Percentiles rank a stretch among this genome's conserved stretches.
Conservation (phyloP, 2,797 vertebrate genomes). For the Brotula barbata region DNA sequence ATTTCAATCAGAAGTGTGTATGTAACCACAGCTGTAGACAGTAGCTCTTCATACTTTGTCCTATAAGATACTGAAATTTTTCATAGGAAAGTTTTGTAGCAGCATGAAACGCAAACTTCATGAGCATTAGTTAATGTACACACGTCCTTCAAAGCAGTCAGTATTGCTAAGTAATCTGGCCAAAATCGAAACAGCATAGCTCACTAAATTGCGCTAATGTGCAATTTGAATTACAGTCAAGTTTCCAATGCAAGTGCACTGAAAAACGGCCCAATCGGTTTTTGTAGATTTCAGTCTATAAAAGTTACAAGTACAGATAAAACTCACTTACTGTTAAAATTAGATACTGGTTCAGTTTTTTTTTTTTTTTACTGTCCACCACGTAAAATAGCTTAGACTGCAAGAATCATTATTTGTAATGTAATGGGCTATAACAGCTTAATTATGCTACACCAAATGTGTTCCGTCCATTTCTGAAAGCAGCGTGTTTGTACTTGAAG, state of each 20-base stretch:
- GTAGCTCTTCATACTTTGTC: constrained; percentile 15
- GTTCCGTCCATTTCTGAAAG: neutral
- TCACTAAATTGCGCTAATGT: constrained; percentile 6
- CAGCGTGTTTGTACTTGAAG: neutral
- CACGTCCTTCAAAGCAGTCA: constrained; percentile 3
- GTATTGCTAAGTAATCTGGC: constrained; percentile 1
- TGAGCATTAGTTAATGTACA: neutral
- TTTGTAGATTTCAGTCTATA: constrained; percentile 1
- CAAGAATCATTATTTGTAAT: constrained; percentile 2
- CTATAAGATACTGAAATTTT: constrained; percentile 11
- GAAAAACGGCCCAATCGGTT: constrained; percentile 9
- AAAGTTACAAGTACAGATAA: constrained; percentile 1
- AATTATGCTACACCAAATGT: neutral
- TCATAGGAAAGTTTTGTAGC: neutral
- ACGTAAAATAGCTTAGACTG: neutral
- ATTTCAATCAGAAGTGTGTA: too few relatives aligned
- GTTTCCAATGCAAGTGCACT: constrained; percentile 1
- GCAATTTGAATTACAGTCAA: constrained; percentile 10
- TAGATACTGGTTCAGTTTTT: neutral
- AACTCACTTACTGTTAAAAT: neutral
- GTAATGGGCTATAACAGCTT: neutral
- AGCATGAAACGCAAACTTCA: constrained; percentile 8
- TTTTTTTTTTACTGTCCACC: constrained; percentile 3
- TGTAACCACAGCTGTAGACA: too few relatives aligned
- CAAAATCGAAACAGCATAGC: constrained; percentile 13